Conservation (phyloP, 1,140 invertebrate genomes). For the Zaprionus tsacasi region DNA sequence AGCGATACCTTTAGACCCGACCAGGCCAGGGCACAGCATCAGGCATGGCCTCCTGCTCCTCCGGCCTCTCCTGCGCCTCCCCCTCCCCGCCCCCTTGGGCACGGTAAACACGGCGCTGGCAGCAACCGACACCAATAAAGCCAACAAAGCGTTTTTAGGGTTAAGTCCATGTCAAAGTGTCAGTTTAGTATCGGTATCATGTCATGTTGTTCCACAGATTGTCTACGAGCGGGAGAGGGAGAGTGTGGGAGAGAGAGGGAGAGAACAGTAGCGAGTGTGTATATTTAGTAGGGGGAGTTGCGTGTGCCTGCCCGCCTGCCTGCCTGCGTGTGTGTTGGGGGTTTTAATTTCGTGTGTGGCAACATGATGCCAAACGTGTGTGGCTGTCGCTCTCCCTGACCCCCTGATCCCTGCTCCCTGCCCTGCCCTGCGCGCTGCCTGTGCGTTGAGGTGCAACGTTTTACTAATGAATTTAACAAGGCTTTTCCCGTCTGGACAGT, state of each 20-base stretch:
- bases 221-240: neutral
- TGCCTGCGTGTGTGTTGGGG: conserved; percentile 16
- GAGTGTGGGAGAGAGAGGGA: neutral
- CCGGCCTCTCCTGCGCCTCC: conserved; percentile 1
- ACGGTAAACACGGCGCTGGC: conserved; percentile 49
- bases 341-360: conserved; percentile 78
- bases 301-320: neutral
- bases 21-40: conserved; percentile 8
- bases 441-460: conserved; percentile 76
- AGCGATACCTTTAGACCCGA: conserved; percentile 54
- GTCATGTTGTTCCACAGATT: conserved; percentile 76
- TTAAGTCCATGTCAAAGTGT: conserved; percentile 84
- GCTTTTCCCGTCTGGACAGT: conserved; percentile 44
- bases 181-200: conserved; percentile 84
- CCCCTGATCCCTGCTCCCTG: neutral
- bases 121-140: conserved; percentile 79
- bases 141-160: conserved; percentile 83
- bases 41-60: neutral
- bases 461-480: conserved; percentile 83
- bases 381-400: conserved; percentile 34
- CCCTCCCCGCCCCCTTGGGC: conserved; percentile 4
- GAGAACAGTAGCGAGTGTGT: neutral
- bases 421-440: neutral
- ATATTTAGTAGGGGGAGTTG: neutral
- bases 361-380: conserved; percentile 79